Evolutionary conservation across 2,797 vertebrate genomes (phyloP), one percentile per base, ranked within the genome.

Genomic region (Lutjanus campechanus): DNA sequence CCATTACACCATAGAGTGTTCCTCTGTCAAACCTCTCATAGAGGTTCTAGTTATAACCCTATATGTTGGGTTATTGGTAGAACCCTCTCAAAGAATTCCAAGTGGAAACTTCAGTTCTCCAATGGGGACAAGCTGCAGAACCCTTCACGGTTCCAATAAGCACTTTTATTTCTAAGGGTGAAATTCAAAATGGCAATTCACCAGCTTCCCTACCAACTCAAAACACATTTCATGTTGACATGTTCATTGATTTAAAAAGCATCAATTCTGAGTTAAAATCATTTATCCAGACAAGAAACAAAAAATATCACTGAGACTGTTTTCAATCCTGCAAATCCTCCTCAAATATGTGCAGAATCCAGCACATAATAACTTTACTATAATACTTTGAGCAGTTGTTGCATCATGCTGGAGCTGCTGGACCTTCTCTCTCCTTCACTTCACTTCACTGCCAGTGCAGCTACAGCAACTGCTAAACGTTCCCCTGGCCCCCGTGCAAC

Each of bases 401-500:
- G 86, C 84, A 83, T 92, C 88, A 90, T 62, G 44, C 69, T 86
- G 40, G 76, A 84, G 40, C 60, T 69, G 81, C 60, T 69, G 81
- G 70, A 81, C 69, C 69, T 69, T 66, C 64, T 72, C 73, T 72
- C 46, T 73, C 43, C 44, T 20, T 44, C 54, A 36, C 66, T 67
- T 54, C 63, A 54, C 56, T 58, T 77, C 65, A 40, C 76, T 86
- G 84, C 89, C 91, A 88, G 80, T 77, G 89, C 79, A 89, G 73
- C 92, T 86, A 91, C 84, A 92, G 89, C 92, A 93, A 93, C 93
- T 86, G 87, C 73, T 85, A 74, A 91, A 91, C 85, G 85, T 93
- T 93, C 82, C 81, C 68, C 77, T 83, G 91, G 91, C 78, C 81
- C 73, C 67, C 3, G 55, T 73, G 85, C 84, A 93, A 82, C 90